These are phyloP conservation scores for Argya squamiceps DNA, from an alignment of 2,797 vertebrate species.

Conservation along the genomic window DNA sequence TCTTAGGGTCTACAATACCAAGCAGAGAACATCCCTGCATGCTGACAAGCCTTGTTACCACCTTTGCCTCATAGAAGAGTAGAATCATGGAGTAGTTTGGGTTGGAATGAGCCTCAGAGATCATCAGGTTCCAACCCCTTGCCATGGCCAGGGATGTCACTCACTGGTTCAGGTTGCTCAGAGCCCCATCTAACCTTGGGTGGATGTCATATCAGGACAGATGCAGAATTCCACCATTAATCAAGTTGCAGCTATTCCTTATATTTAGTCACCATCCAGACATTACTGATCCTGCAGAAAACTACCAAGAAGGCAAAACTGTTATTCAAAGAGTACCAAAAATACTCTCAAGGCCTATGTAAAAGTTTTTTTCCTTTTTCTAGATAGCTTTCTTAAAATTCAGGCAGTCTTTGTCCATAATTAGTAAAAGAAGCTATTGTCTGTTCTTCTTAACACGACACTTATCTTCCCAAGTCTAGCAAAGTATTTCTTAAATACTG, in stretches of 20 bases:
- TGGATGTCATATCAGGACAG: neutral
- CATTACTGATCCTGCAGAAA: neutral
- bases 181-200: neutral
- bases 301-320: neutral
- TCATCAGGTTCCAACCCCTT: rapidly evolving
- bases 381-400: neutral
- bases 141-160: neutral
- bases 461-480: neutral
- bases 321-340: neutral
- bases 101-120: neutral
- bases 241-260: neutral
- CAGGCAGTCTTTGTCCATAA: neutral
- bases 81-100: neutral
- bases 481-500: neutral
- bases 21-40: rapidly evolving
- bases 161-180: neutral
- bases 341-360: neutral
- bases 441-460: neutral
- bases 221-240: neutral
- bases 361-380: neutral
- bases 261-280: neutral
- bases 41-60: rapidly evolving
- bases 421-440: neutral
- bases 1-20: neutral
- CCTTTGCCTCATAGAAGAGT: neutral